Percentiles rank a stretch among this genome's conserved stretches.
Conservation (phyloP, 2,113 vertebrate species). For the Syrrhaptes paradoxus region DNA sequence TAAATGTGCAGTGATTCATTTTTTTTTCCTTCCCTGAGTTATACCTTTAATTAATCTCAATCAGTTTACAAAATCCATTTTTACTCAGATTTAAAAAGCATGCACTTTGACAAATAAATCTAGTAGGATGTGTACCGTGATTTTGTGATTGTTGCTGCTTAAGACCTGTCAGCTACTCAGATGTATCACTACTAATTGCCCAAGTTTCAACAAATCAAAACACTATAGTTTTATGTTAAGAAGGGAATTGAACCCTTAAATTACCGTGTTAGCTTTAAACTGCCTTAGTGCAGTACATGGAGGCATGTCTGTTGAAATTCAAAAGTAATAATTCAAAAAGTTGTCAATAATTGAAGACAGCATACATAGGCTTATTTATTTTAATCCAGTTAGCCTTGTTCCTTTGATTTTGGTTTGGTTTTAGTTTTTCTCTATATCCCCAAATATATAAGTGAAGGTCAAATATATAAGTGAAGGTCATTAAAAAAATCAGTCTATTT, state of each 20-base stretch:
- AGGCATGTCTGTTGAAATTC: neutral
- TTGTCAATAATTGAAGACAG: constrained; percentile 3
- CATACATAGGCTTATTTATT: neutral
- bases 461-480: too few relatives aligned
- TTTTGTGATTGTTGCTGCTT: constrained; percentile 21
- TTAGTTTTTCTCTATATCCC: neutral
- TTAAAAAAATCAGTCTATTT: neutral
- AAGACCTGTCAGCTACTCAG: constrained; percentile 10
- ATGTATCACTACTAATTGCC: constrained; percentile 28
- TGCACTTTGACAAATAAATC: constrained; percentile 46
- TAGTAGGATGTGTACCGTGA: neutral
- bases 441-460: neutral
- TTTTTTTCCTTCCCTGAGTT: constrained; percentile 22
- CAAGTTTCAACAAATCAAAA: neutral
- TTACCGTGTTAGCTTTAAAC: neutral
- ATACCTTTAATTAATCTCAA: constrained; percentile 67
- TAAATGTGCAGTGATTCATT: constrained; percentile 35
- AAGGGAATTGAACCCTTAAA: neutral
- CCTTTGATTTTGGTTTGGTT: neutral
- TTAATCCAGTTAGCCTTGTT: neutral
- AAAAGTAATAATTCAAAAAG: neutral
- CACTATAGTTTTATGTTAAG: neutral
- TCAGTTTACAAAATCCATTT: constrained; percentile 57
- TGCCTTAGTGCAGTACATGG: neutral
- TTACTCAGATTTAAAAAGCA: constrained; percentile 37